These are phyloP conservation scores for Hyposoter didymator DNA, from an alignment of 2,888 invertebrate genomes.

Conservation along the genomic window DNA sequence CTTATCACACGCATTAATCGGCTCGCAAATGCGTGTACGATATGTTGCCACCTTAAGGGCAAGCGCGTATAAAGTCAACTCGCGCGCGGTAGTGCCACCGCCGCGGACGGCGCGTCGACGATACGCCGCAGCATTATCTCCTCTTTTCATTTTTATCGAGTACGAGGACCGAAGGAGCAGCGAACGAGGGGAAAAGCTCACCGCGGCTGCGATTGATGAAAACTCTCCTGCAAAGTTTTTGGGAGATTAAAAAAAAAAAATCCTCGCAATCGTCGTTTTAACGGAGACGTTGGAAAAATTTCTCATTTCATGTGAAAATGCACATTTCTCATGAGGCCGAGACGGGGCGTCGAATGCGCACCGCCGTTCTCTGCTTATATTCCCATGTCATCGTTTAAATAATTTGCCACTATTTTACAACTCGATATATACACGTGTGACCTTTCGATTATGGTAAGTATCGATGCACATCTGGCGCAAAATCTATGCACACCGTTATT, in stretches of 20 bases:
- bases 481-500: constrained; percentile 11
- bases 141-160: constrained; percentile 59
- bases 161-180: not conserved
- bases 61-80: constrained; percentile 59
- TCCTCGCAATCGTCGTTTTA: no score
- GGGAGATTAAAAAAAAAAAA: constrained; percentile 14
- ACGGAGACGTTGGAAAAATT: not conserved
- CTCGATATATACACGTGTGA: constrained; percentile 39
- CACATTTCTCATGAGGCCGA: not conserved
- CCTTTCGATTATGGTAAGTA: constrained; percentile 66
- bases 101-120: constrained; percentile 29
- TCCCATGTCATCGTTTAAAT: constrained; percentile 66
- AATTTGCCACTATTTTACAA: constrained; percentile 67
- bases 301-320: not conserved
- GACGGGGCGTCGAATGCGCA: not conserved
- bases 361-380: constrained; percentile 52
- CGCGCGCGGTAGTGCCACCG: constrained; percentile 16
- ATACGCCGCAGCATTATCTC: constrained; percentile 47
- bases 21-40: constrained; percentile 67
- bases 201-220: constrained; percentile 56
- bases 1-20: constrained; percentile 67
- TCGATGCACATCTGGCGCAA: constrained; percentile 28
- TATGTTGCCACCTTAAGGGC: constrained; percentile 63
- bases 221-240: constrained; percentile 56
- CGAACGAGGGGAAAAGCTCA: not conserved